Base-by-base conservation (phyloP, 30 jellyfish, hydroid and myxozoan genomes). In the Chironex yamaguchii region DNA sequence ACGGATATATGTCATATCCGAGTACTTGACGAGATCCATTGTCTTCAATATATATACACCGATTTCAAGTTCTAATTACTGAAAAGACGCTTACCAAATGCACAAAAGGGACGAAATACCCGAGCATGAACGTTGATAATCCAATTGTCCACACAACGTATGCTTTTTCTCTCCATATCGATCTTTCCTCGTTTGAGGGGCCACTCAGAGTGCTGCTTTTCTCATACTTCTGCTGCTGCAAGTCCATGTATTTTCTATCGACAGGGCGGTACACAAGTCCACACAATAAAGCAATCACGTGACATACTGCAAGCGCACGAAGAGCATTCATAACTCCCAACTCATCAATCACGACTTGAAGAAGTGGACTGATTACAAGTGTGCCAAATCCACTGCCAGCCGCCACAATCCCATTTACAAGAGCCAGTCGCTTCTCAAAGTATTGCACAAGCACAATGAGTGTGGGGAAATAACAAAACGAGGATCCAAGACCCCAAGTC, bases 331-430 rank as follows among this genome's bases (percentile, higher is more conserved):
- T 66, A 13, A 95, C 76, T 30, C 97, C 97, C 29, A 74, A 49
- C 54, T 81, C 54, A 22, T 35, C 70, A 2, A 96, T 86, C 12
- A 89, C 63, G 87, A 79, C 85, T 62, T 90, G 97, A 13, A 84
- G 54, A 33, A 90, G 82, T 25, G 99, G 99, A 69, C 99, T 95
- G 30, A 95, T 86, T 1, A 80, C 97, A 21, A 95, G 82, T 13
- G 99, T 95, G 24, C 99, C 99, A 36, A 95, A 58, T 2, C 99
- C 99, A 82, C 97, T 90, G 82, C 99, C 99, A 0, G 99, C 49
- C 68, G 97, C 67, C 17, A 95, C 99, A 58, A 95, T 79, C 24
- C 99, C 99, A 49, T 90, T 95, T n/a, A 95, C 99, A 21, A 95
- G 71, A 1, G 99, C 97, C 64, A 95, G 96, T 67, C 97, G 83